Evolutionary conservation across 2,797 vertebrate genomes (phyloP), one percentile per base, ranked within the genome.

Genomic region (Liasis olivaceus): DNA sequence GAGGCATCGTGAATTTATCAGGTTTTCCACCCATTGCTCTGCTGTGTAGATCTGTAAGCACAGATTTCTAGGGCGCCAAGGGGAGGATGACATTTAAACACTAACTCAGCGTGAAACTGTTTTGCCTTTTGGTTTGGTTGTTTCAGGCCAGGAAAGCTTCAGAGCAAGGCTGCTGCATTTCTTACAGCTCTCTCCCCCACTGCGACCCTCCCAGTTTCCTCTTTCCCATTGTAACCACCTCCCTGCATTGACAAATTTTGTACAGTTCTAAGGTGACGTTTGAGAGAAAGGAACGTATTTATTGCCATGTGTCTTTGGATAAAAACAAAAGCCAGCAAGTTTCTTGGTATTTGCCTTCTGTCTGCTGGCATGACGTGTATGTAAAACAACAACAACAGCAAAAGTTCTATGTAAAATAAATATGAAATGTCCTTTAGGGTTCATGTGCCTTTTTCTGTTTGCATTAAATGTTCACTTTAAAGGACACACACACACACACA

Each of bases 291-390:
- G 95, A 95, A 90, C 94, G 97, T 99, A 98, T 99, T 99, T 99
- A 99, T 99, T 98, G 98, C 98, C 98, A 98, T 97, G 98, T 98
- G 98, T 98, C 97, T 98, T 98, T 98, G 98, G 98, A 98, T 97
- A 97, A 85, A 63, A 81, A 97, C 97, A 42, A 95, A 98, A 98
- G 98, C 98, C 94, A 98, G 98, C 98, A 98, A 96, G 86, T 98
- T 98, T 97, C 98, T 99, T 98, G 98, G 98, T 98, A 97, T 98
- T 98, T 98, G 98, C 98, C 98, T 99, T 98, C 98, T 97, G 98
- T 98, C 98, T 97, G 97, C 98, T 97, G 98, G 98, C 98, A 98
- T 99, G 99, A 99, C 98, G 97, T 96, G 98, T 99, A 98, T 99
- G 98, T 94, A 98, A 98, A 98, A 97, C 98, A 97, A 98, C 93